A percentile compares a stretch with the other conserved stretches of the same genome.
Evolutionary conservation across 2,797 vertebrate genomes (phyloP).

Genomic region (Philypnodon macrostomus): DNA sequence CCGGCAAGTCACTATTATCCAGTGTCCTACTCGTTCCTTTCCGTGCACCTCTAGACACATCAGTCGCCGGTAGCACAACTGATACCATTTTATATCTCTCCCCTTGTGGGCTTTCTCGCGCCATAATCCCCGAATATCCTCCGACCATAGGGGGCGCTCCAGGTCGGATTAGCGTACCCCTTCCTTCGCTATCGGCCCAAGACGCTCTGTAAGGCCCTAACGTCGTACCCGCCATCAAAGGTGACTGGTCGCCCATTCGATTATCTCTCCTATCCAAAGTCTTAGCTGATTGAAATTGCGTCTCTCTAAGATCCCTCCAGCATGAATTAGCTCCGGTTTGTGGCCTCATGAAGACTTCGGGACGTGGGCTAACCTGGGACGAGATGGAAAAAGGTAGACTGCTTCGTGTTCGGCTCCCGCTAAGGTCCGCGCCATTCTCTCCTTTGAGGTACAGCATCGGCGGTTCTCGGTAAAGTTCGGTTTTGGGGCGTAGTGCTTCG

Average conservation of each 20-base stretch:
- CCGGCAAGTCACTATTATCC: constrained; percentile 90
- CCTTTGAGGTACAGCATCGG: constrained; percentile 65
- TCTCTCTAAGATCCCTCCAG: constrained; percentile 72
- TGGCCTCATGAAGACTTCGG: constrained; percentile 71
- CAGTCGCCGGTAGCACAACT: constrained; percentile 56
- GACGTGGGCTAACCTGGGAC: constrained; percentile 58
- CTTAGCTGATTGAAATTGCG: constrained; percentile 67
- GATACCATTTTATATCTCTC: constrained; percentile 73
- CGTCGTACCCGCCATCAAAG: constrained; percentile 65
- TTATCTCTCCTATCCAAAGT: constrained; percentile 73
- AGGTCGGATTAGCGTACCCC: constrained; percentile 73
- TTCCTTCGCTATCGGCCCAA: constrained; percentile 88
- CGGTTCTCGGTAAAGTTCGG: constrained; percentile 71
- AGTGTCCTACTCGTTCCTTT: constrained; percentile 90
- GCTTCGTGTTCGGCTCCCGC: constrained; percentile 58
- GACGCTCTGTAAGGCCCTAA: constrained; percentile 84
- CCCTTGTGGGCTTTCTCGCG: constrained; percentile 73
- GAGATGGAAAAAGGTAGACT: constrained; percentile 67
- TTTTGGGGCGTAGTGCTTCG: constrained; percentile 64
- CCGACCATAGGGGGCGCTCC: constrained; percentile 65
- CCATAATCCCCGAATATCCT: constrained; percentile 71
- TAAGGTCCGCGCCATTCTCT: constrained; percentile 63
- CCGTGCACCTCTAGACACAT: constrained; percentile 66
- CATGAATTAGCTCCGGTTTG: constrained; percentile 58
- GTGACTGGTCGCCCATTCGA: constrained; percentile 65